phyloP scores from a whole-genome alignment of 2,113 vertebrate species.

The Poeciliopsis turrubarensis region DNA sequence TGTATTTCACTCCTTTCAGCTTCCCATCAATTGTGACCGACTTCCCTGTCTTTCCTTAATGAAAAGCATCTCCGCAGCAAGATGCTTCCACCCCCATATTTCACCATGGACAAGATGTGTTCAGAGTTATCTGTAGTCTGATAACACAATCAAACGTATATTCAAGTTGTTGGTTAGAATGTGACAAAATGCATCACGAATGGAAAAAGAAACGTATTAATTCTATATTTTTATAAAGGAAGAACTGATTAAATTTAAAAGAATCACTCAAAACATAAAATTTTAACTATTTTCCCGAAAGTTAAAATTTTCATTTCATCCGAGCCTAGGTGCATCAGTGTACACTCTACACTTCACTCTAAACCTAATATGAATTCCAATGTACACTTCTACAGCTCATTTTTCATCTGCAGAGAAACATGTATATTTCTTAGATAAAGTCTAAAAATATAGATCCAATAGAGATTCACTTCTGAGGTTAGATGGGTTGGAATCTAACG shows the following conservation, averaged over 20 bases:
- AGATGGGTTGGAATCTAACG: background rate
- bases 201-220: background rate
- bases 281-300: background rate
- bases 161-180: background rate
- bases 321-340: background rate
- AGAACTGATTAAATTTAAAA: background rate
- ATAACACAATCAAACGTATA: background rate
- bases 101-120: background rate
- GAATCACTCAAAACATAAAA: background rate
- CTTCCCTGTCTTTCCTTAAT: background rate
- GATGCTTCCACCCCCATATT: background rate
- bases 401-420: constrained; percentile 10
- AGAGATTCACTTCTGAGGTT: background rate
- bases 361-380: background rate
- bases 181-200: background rate
- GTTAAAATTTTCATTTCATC: background rate
- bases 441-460: constrained; percentile 3
- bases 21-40: background rate
- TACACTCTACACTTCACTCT: background rate
- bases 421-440: constrained; percentile 6
- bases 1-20: background rate
- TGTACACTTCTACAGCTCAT: background rate
- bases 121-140: background rate
- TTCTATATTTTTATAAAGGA: background rate
- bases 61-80: background rate